Evolutionary conservation across 2,797 vertebrate species (phyloP).

Genomic region (Mormyrops attenuatus): DNA sequence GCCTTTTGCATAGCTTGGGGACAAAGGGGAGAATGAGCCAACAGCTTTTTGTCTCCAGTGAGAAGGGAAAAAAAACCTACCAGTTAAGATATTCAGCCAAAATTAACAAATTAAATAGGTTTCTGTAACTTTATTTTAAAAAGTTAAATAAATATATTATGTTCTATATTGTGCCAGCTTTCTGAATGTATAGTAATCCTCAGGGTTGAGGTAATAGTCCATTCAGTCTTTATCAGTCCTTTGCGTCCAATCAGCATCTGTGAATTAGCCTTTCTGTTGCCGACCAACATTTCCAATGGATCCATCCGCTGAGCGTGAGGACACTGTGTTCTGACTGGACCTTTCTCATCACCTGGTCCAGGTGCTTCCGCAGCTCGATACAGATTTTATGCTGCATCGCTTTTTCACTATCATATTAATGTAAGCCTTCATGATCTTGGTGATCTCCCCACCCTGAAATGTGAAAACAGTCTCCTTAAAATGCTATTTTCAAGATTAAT

Average conservation of each 20-base stretch:
- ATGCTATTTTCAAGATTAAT: not conserved
- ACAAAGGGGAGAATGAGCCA: not conserved
- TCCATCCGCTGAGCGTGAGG: conserved; percentile 26
- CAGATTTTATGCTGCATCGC: conserved; percentile 84
- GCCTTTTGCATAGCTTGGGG: conserved; percentile 12
- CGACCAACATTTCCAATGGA: conserved; percentile 17
- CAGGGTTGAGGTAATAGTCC: not conserved
- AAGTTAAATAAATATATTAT: conserved; percentile 5
- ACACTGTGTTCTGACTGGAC: conserved; percentile 33
- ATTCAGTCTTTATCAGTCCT: not conserved
- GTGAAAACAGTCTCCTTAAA: conserved; percentile 1
- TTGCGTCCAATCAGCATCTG: not conserved
- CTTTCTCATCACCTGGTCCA: conserved; percentile 77
- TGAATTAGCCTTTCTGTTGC: conserved; percentile 11
- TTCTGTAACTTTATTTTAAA: conserved; percentile 8
- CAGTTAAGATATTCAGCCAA: not conserved
- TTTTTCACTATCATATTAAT: conserved; percentile 95
- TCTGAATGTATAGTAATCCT: not conserved
- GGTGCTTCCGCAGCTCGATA: conserved; percentile 67
- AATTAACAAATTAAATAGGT: not conserved
- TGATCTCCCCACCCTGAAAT: conserved; percentile 80
- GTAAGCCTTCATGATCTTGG: conserved; percentile 93
- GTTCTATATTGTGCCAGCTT: not conserved
- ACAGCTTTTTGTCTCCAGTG: not conserved
- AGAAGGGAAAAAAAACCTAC: not conserved